Evolutionary conservation across 2,113 vertebrate species (phyloP).

Genomic region (Syrrhaptes paradoxus): DNA sequence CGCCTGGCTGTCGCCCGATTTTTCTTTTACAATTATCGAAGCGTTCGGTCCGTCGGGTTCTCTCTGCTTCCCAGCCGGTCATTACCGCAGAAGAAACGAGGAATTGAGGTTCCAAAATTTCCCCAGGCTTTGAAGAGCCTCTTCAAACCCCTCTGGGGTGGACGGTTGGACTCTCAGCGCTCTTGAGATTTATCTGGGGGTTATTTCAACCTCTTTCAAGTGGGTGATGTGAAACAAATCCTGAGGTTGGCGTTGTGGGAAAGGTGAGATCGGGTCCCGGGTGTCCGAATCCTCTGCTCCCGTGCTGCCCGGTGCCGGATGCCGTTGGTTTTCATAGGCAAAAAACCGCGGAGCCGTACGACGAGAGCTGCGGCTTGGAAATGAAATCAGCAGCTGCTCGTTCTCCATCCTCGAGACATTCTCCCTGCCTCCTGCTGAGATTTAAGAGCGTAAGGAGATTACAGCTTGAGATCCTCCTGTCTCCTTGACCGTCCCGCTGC

Average conservation of each 20-base stretch:
- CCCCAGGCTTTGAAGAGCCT: not conserved
- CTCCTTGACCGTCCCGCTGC: rapidly evolving
- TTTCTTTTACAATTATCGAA: not conserved
- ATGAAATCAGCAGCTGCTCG: not conserved
- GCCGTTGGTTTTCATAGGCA: not conserved
- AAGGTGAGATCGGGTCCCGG: not conserved
- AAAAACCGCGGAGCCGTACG: rapidly evolving
- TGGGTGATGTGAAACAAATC: not conserved
- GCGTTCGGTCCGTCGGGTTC: not conserved
- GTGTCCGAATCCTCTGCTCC: not conserved
- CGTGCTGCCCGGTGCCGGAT: not conserved
- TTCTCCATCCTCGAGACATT: not conserved
- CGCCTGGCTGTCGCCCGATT: not conserved
- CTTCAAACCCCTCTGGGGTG: not conserved
- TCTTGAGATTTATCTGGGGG: not conserved
- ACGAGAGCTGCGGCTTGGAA: not conserved
- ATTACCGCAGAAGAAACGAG: not conserved
- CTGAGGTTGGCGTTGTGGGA: not conserved
- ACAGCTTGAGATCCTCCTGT: not conserved
- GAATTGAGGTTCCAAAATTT: not conserved
- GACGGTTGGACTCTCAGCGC: rapidly evolving
- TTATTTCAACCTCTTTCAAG: not conserved
- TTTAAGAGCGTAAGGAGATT: not conserved
- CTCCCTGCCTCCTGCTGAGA: not conserved
- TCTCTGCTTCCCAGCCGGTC: rapidly evolving